Evolutionary conservation across 1,140 invertebrate genomes (phyloP).

Genomic region (Drosophila saltans): DNA sequence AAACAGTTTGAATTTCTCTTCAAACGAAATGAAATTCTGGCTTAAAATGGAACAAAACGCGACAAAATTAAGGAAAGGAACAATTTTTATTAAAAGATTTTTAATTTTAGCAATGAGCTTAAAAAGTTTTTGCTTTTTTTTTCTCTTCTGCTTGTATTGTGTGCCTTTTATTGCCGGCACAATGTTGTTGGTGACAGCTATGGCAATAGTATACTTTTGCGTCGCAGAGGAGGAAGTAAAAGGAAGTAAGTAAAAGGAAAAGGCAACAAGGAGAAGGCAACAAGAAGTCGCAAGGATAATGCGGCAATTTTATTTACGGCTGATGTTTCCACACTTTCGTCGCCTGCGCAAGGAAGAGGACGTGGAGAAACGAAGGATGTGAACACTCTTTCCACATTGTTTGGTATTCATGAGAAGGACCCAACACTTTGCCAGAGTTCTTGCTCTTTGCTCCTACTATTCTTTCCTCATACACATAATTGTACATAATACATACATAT

Average conservation of each 20-base stretch:
- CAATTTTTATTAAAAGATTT: slow-evolving; percentile 16
- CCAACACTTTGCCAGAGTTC: background rate
- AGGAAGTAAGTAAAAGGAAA: no score
- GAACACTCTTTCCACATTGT: slow-evolving; percentile 8
- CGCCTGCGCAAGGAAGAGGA: background rate
- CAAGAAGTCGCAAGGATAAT: background rate
- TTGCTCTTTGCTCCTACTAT: slow-evolving; percentile 10
- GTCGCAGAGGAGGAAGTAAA: no score
- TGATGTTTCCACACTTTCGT: slow-evolving; percentile 16
- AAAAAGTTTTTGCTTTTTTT: slow-evolving; percentile 30
- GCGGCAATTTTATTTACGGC: slow-evolving; percentile 21
- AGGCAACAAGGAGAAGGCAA: background rate
- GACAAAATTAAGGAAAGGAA: background rate
- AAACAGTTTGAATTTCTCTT: background rate
- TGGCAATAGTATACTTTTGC: background rate
- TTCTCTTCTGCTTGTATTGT: slow-evolving; percentile 12
- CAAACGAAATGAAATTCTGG: slow-evolving; percentile 2
- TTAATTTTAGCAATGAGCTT: background rate
- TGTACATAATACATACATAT: no score
- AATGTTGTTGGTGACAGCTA: slow-evolving; percentile 19
- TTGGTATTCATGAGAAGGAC: slow-evolving; percentile 12
- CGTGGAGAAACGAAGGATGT: background rate
- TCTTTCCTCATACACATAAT: background rate
- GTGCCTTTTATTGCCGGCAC: slow-evolving; percentile 16
- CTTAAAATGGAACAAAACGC: background rate